Conservation (phyloP, 37 sponge, comb jelly and placozoan genomes). For the Dysidea cf. avara region DNA sequence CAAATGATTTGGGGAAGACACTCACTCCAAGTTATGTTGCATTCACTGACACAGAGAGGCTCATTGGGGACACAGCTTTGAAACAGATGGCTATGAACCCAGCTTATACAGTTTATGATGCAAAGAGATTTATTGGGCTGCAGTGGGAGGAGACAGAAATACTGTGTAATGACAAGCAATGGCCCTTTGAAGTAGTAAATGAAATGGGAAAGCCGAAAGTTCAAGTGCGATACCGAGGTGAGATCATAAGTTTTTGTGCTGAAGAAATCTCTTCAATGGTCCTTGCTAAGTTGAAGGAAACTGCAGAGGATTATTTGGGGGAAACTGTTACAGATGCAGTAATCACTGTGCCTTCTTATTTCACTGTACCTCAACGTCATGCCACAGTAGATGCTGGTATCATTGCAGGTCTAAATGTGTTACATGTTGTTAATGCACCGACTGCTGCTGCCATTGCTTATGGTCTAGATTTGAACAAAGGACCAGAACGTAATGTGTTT, state of each 20-base stretch:
- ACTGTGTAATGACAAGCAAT: background rate
- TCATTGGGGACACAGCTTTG: conserved; percentile 1
- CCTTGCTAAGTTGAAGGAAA: background rate
- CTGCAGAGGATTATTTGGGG: background rate
- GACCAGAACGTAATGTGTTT: conserved; percentile 33
- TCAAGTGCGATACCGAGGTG: too few species aligned
- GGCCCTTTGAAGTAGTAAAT: too few species aligned
- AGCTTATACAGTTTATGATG: too few species aligned
- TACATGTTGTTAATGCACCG: conserved; percentile 50
- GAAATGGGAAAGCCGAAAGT: too few species aligned
- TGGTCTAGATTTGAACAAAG: conserved; percentile 41
- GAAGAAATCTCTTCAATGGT: too few species aligned
- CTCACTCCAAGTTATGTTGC: background rate
- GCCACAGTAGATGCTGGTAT: conserved; percentile 62
- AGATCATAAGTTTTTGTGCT: too few species aligned
- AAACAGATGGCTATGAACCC: background rate
- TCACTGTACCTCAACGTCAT: conserved; percentile 60
- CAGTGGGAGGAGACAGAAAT: too few species aligned
- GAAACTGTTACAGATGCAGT: conserved; percentile 34
- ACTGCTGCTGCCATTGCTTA: conserved; percentile 63
- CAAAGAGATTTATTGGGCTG: too few species aligned
- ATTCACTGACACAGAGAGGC: background rate
- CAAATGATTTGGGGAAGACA: background rate
- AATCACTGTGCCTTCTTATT: conserved; percentile 57
- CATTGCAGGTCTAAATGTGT: conserved; percentile 53